Base-by-base conservation (phyloP, 53 echinoderm and acorn worm species). In the Holothuria scabra region DNA sequence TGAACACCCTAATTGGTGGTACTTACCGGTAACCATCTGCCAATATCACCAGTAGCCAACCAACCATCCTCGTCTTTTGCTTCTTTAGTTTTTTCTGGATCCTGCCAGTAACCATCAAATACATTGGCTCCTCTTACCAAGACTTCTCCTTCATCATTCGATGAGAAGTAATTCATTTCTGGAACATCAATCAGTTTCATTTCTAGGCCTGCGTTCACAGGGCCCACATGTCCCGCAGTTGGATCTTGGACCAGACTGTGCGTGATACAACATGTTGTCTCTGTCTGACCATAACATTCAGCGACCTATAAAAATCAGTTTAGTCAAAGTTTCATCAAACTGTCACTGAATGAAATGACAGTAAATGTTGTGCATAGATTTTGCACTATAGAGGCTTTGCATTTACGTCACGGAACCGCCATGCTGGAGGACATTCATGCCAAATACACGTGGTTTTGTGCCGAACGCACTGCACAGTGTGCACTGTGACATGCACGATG, bases 31-130 rank as follows among this genome's bases (percentile, higher is more conserved):
- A 94, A 37, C 94, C 97, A 94, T 28, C 86, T 59, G 19, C 97
- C 97, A 12, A 97, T 87, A 55, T 97, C 97, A 14, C 97, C 97
- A 3, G 97, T 94, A 58, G 90, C 94, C n/a, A 97, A 71, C 97
- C 97, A 97, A 21, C 97, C 97, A 78, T 93, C 97, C 52, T 88
- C 92, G 67, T 97, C 97, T 32, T 94, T 58, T 11, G 92, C 84
- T 84, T 97, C 92, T 58, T 86, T 90, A 4, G 94, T 94, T 79
- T 92, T 97, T 79, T 84, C 94, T 6, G 87, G 87, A 21, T 94
- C 87, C 25, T 94, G 92, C 86, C 81, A 87, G 67, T 97, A 97
- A 5, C 94, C 97, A n/a, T 86, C 86, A 69, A 94, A 92, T 0
- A 97, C 83, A 30, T 90, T 92, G 20, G 80, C 60, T 7, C 97